A percentile compares a stretch with the other conserved stretches of the same genome.
phyloP scores from a whole-genome alignment of 1,140 invertebrate species.

The Drosophila suzukii region DNA sequence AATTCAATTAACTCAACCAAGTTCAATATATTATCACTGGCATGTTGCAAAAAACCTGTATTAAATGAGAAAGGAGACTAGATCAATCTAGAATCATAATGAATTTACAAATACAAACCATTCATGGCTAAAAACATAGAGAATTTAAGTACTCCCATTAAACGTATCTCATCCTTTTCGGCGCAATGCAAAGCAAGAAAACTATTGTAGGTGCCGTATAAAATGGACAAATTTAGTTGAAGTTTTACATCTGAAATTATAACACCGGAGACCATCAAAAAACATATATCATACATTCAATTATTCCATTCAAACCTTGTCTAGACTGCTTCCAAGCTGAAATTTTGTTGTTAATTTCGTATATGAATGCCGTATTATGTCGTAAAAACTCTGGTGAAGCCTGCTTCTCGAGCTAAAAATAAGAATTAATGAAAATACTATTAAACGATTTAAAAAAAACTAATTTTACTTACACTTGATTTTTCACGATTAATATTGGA shows the following conservation, averaged over 20 bases:
- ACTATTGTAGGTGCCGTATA: constrained; percentile 54
- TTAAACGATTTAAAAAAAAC: not conserved
- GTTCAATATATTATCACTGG: constrained; percentile 35
- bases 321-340: not conserved
- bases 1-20: constrained; percentile 2
- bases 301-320: not conserved
- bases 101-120: constrained; percentile 19
- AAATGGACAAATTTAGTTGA: constrained; percentile 23
- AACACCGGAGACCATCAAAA: too few species aligned
- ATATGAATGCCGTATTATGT: constrained; percentile 5
- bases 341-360: constrained; percentile 6
- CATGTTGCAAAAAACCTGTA: constrained; percentile 51
- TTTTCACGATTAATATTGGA: not conserved
- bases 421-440: not conserved
- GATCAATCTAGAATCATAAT: not conserved
- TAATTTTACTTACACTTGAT: not conserved
- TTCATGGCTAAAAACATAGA: constrained; percentile 41
- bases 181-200: constrained; percentile 45
- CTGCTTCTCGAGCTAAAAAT: constrained; percentile 1
- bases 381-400: not conserved
- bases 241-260: constrained; percentile 11
- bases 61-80: not conserved
- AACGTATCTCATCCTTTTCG: constrained; percentile 18
- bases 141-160: constrained; percentile 43
- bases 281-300: not conserved